Percentiles rank a stretch among this genome's conserved stretches.
These are phyloP conservation scores for Ditylenchus weischeri DNA, from an alignment of 2,888 invertebrate genomes.

Conservation along the genomic window DNA sequence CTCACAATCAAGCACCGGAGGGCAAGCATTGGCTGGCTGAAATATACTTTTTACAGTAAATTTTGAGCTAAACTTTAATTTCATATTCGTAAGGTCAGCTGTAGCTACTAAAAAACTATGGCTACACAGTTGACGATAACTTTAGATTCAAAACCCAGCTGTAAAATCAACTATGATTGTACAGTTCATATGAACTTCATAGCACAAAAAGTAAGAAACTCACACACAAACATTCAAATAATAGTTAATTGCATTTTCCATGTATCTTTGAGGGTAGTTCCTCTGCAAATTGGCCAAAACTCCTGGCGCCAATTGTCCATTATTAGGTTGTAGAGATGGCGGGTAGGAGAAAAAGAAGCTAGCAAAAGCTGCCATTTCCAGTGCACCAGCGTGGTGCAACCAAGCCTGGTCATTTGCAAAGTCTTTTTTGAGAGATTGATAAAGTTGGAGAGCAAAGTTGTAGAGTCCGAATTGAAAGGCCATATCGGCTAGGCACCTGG, in stretches of 20 bases:
- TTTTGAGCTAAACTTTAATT: conserved; percentile 5
- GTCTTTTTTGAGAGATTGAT: conserved; percentile 91
- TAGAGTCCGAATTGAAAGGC: conserved; percentile 78
- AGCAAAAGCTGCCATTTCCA: conserved; percentile 61
- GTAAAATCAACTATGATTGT: not conserved
- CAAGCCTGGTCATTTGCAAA: conserved; percentile 94
- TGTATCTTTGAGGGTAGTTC: conserved; percentile 69
- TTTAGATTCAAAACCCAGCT: not conserved
- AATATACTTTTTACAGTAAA: not conserved
- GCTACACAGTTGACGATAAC: too few relatives aligned
- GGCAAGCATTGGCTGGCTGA: conserved; percentile 35
- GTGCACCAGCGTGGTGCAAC: conserved; percentile 75
- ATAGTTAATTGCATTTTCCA: conserved; percentile 88
- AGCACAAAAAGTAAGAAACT: conserved; percentile 62
- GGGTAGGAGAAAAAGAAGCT: conserved; percentile 20
- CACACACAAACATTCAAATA: conserved; percentile 79
- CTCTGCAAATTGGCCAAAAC: conserved; percentile 57
- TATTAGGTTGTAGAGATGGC: conserved; percentile 65
- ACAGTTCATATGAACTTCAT: too few relatives aligned
- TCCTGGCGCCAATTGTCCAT: conserved; percentile 10
- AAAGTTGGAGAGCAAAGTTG: conserved; percentile 68
- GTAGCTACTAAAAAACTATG: too few relatives aligned
- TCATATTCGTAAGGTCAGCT: too few relatives aligned
- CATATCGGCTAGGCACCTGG: conserved; percentile 85
- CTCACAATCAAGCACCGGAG: conserved; percentile 29